These are phyloP conservation scores for Drosophila heteroneura DNA, from an alignment of 2,888 invertebrate species.

Conservation along the genomic window DNA sequence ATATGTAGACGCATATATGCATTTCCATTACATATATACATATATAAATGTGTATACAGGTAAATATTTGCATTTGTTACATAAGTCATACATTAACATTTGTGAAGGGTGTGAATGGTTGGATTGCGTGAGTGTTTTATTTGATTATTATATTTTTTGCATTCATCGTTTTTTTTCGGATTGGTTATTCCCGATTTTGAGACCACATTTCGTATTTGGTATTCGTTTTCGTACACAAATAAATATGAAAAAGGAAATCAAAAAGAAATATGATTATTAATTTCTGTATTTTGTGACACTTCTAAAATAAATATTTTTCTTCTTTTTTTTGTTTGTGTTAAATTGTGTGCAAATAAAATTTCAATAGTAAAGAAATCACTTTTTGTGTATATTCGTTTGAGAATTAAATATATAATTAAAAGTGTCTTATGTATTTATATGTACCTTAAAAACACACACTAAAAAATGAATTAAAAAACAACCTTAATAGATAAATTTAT, in stretches of 20 bases:
- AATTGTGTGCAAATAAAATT: conserved; percentile 28
- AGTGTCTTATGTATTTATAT: conserved; percentile 33
- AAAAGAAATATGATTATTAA: conserved; percentile 84
- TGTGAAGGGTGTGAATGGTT: conserved; percentile 51
- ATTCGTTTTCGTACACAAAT: conserved; percentile 84
- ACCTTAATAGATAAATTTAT: background rate
- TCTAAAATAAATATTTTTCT: conserved; percentile 45
- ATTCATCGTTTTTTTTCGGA: conserved; percentile 76
- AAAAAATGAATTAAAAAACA: conserved; percentile 10
- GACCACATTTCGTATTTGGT: conserved; percentile 84
- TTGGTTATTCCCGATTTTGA: conserved; percentile 78
- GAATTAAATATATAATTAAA: conserved; percentile 13
- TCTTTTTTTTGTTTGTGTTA: conserved; percentile 25
- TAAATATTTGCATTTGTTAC: conserved; percentile 48
- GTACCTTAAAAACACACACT: conserved; percentile 25
- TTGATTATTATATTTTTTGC: conserved; percentile 62
- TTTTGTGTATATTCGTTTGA: conserved; percentile 18
- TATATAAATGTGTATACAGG: conserved; percentile 33
- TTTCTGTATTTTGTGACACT: conserved; percentile 71
- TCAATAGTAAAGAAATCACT: conserved; percentile 18
- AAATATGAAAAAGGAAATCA: conserved; percentile 85
- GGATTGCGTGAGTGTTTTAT: conserved; percentile 61
- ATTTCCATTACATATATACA: conserved; percentile 31
- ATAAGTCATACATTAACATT: conserved; percentile 56
- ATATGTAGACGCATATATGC: conserved; percentile 27